phyloP scores from a whole-genome alignment of 1,140 invertebrate genomes.

The Neodiprion fabricii region DNA sequence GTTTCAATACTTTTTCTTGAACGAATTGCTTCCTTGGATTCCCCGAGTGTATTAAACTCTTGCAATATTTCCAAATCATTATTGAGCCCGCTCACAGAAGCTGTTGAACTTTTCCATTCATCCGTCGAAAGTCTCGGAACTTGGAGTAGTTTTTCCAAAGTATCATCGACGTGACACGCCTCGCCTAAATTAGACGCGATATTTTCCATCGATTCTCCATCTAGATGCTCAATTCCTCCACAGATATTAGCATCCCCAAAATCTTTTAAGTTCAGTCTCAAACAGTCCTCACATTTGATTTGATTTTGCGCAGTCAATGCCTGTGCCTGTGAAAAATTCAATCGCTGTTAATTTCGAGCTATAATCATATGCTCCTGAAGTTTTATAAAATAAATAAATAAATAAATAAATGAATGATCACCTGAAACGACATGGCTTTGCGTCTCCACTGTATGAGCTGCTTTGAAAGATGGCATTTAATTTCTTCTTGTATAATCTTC shows the following conservation, averaged over 20 bases:
- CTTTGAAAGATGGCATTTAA: conserved; percentile 35
- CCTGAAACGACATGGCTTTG: conserved; percentile 38
- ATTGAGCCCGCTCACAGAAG: too few relatives aligned
- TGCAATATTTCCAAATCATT: too few relatives aligned
- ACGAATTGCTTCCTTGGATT: too few relatives aligned
- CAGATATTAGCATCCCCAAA: not conserved
- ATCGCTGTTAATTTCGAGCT: conserved; percentile 3
- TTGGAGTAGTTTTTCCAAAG: not conserved
- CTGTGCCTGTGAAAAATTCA: conserved; percentile 21
- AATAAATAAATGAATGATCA: not conserved
- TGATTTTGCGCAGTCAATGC: conserved; percentile 22
- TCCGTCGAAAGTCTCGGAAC: not conserved
- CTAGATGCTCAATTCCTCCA: not conserved
- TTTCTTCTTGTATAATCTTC: conserved; percentile 41
- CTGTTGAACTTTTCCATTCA: not conserved
- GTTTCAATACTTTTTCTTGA: too few relatives aligned
- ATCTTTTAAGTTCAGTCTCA: conserved; percentile 3
- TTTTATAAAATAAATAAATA: too few relatives aligned
- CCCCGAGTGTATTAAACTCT: too few relatives aligned
- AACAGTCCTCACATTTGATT: conserved; percentile 9
- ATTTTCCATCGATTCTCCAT: not conserved
- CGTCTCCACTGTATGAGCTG: conserved; percentile 43
- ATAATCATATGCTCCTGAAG: too few relatives aligned
- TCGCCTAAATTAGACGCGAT: not conserved
- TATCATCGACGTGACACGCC: not conserved